Evolutionary conservation across 2,797 vertebrate species (phyloP).

Genomic region (Apogon hyalosoma): DNA sequence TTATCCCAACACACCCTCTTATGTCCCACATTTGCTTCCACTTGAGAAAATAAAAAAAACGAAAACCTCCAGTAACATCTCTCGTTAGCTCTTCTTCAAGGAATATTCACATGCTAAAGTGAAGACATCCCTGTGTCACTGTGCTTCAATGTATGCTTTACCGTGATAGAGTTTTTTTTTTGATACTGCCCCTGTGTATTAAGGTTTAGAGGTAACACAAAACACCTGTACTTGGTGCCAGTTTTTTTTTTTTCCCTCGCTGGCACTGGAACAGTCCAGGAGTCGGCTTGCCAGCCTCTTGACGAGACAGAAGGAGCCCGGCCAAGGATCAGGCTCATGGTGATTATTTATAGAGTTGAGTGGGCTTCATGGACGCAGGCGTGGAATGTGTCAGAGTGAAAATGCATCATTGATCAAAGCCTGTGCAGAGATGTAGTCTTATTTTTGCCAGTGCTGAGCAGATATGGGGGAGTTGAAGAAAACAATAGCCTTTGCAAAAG

Average conservation of each 20-base stretch:
- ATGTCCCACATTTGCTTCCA: constrained; percentile 62
- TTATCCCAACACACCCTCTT: constrained; percentile 35
- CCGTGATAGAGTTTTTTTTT: too few species aligned
- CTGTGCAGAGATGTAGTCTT: constrained; percentile 54
- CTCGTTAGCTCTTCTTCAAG: too few species aligned
- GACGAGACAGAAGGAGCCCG: constrained; percentile 76
- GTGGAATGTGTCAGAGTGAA: constrained; percentile 79
- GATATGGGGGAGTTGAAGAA: constrained; percentile 37
- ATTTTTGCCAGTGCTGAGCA: constrained; percentile 53
- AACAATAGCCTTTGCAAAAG: constrained; percentile 53
- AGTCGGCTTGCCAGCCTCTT: constrained; percentile 70
- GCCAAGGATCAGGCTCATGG: constrained; percentile 73
- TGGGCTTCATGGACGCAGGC: constrained; percentile 79
- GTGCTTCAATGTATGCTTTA: too few species aligned
- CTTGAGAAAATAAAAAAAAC: constrained; percentile 27
- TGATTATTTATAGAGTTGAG: constrained; percentile 84
- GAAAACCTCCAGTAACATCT: too few species aligned
- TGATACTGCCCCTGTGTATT: too few species aligned
- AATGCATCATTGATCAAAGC: constrained; percentile 79
- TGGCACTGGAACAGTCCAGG: constrained; percentile 43
- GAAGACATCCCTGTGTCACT: too few species aligned
- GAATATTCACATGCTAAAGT: too few species aligned
- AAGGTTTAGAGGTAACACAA: neutral
- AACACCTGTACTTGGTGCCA: constrained; percentile 22
- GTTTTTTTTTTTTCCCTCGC: neutral